phyloP scores from a whole-genome alignment of 2,113 vertebrate genomes.

The Symphodus melops region DNA sequence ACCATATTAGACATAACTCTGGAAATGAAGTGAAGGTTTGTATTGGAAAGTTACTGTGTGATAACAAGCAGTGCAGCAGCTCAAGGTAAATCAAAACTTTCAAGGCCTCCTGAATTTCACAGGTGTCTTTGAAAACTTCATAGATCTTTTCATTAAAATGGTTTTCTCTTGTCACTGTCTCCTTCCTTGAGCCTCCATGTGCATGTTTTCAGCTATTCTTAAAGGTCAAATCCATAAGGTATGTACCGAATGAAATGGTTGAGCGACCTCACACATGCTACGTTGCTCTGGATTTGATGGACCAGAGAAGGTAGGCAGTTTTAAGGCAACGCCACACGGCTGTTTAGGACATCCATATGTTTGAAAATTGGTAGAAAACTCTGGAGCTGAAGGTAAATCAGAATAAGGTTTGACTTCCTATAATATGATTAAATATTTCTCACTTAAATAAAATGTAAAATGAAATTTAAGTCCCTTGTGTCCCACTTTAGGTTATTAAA shows the following conservation, averaged over 20 bases:
- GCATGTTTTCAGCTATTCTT: neutral
- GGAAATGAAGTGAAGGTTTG: slow-evolving; percentile 44
- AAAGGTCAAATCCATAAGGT: no score
- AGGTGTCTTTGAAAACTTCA: slow-evolving; percentile 16
- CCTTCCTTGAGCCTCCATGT: neutral
- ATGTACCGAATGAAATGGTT: no score
- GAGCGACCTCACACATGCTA: no score
- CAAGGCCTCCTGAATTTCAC: slow-evolving; percentile 41
- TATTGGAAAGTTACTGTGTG: slow-evolving; percentile 40
- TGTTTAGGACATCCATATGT: no score
- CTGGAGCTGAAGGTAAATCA: neutral
- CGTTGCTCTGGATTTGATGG: no score
- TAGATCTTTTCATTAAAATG: neutral
- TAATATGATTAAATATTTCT: no score
- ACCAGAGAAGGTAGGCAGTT: no score
- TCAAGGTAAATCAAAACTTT: slow-evolving; percentile 46
- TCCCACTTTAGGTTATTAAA: no score
- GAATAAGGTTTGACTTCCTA: neutral
- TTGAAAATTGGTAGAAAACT: neutral
- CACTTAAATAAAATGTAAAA: no score
- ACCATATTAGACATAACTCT: neutral
- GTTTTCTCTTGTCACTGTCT: neutral
- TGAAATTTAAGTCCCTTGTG: no score
- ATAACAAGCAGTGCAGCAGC: slow-evolving; percentile 41
- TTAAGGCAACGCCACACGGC: no score